A percentile compares a stretch with the other conserved stretches of the same genome.
phyloP scores from a whole-genome alignment of 2,888 invertebrate species.

The Synanthedon andrenaeformis region DNA sequence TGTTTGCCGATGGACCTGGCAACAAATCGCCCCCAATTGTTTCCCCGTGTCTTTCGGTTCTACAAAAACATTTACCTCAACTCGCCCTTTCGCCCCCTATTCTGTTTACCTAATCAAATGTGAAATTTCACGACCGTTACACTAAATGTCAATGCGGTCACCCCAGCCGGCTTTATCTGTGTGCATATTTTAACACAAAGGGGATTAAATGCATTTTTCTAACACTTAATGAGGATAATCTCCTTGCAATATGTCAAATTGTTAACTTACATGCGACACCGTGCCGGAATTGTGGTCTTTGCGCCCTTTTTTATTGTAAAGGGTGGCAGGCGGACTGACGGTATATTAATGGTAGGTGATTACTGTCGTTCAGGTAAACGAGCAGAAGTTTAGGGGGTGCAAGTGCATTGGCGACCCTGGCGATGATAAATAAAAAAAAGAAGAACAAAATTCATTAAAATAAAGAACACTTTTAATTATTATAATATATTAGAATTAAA shows the following conservation, averaged over 20 bases:
- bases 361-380: no score
- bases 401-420: no score
- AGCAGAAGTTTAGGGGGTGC: no score
- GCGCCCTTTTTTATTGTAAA: no score
- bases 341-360: no score
- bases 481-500: no score
- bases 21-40: neutral
- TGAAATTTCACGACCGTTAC: neutral
- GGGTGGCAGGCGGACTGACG: no score
- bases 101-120: conserved; percentile 1
- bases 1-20: no score
- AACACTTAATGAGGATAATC: conserved; percentile 50
- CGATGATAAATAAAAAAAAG: no score
- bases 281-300: conserved; percentile 6
- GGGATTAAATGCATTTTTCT: conserved; percentile 46
- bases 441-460: no score
- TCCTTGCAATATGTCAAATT: conserved; percentile 43
- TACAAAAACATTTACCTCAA: neutral
- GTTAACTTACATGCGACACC: conserved; percentile 21
- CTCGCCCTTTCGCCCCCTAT: neutral
- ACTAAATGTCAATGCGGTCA: neutral
- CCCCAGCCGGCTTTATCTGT: neutral
- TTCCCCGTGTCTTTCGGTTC: neutral
- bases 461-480: no score
- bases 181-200: conserved; percentile 17